phyloP scores from a whole-genome alignment of 1,140 invertebrate genomes.

The Piezodorus guildinii region DNA sequence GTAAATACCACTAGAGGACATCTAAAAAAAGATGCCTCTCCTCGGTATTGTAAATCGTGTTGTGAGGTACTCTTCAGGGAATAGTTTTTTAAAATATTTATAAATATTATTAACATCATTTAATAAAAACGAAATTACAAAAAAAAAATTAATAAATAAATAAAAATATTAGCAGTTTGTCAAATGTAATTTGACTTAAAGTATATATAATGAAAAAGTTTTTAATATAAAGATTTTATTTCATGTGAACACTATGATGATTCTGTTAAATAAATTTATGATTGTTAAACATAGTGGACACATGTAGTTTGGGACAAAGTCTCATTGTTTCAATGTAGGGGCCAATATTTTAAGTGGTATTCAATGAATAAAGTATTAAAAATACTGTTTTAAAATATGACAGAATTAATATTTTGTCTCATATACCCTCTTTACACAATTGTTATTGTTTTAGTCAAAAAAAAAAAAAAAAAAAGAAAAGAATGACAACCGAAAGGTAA shows the following conservation, averaged over 20 bases:
- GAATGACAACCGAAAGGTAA: not conserved
- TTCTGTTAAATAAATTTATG: conserved; percentile 8
- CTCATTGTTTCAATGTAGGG: conserved; percentile 22
- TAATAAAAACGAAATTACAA: not conserved
- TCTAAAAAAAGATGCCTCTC: too few species aligned
- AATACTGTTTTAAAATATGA: not conserved
- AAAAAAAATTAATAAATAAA: not conserved
- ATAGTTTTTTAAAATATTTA: conserved; percentile 14
- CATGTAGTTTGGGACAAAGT: conserved; percentile 19
- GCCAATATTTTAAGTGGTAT: conserved; percentile 18
- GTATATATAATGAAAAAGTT: not conserved
- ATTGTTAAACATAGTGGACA: conserved; percentile 13
- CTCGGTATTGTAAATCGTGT: conserved; percentile 4
- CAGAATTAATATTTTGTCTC: conserved; percentile 8
- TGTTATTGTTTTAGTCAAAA: conserved; percentile 10
- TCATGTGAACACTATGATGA: conserved; percentile 8
- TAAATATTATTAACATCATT: not conserved
- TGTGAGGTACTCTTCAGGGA: conserved; percentile 9
- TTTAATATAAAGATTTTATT: conserved; percentile 7
- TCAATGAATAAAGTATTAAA: not conserved
- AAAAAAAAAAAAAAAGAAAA: not conserved
- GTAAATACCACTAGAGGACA: not conserved
- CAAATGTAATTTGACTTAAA: conserved; percentile 4
- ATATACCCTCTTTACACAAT: not conserved
- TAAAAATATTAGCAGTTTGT: not conserved